phyloP scores from a whole-genome alignment of 2,113 vertebrate genomes.

The Sprattus sprattus region DNA sequence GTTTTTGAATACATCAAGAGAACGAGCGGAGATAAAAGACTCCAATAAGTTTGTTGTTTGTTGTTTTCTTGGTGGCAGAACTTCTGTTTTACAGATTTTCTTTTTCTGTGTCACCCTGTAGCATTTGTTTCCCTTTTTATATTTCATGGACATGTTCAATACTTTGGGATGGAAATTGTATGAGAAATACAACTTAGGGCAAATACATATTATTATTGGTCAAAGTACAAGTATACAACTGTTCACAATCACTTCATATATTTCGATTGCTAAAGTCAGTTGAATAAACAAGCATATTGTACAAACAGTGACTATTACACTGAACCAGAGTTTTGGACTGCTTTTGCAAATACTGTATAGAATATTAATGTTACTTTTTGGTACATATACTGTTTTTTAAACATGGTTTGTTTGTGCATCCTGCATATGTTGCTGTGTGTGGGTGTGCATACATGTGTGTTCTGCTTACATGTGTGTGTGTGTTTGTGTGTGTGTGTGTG shows the following conservation, averaged over 20 bases:
- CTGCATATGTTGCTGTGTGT: not conserved
- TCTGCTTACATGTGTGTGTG: not conserved
- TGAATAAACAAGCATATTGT: too few species aligned
- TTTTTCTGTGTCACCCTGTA: not conserved
- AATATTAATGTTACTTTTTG: too few species aligned
- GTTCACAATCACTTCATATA: not conserved
- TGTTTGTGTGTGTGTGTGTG: not conserved
- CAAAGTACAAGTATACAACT: not conserved
- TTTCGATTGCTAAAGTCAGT: not conserved
- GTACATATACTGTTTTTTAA: too few species aligned
- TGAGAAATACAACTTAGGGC: not conserved
- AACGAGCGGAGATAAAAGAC: constrained; percentile 5
- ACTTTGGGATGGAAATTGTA: not conserved
- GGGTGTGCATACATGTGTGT: constrained; percentile 28
- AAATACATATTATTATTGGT: constrained; percentile 1
- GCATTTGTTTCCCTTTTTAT: not conserved
- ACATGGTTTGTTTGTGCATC: not conserved
- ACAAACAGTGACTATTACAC: too few species aligned
- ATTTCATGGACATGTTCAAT: not conserved
- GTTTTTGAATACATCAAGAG: constrained; percentile 29
- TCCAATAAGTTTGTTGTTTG: not conserved
- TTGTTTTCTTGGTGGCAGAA: not conserved
- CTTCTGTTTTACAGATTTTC: not conserved
- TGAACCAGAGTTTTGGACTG: too few species aligned
- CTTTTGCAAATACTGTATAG: too few species aligned